Percentiles rank a stretch among this genome's conserved stretches.
These are phyloP conservation scores for Sminthopsis crassicaudata DNA, from an alignment of 2,113 vertebrate genomes.

Conservation along the genomic window DNA sequence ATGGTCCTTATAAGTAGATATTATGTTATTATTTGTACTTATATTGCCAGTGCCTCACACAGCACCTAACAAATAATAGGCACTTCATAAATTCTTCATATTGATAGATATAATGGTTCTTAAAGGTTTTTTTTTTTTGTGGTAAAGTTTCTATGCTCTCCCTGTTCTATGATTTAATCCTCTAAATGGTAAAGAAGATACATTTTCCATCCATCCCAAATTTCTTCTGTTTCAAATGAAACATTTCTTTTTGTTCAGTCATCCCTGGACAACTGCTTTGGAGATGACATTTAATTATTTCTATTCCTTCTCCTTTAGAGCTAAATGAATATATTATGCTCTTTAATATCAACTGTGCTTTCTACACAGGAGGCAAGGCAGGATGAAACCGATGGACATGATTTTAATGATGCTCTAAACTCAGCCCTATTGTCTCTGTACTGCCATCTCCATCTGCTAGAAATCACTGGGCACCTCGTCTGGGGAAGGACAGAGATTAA, in stretches of 20 bases:
- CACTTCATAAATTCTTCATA: background rate
- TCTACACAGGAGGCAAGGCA: background rate
- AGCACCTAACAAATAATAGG: background rate
- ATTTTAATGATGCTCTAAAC: slow-evolving; percentile 31
- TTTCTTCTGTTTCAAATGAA: background rate
- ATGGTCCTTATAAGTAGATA: background rate
- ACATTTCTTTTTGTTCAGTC: background rate
- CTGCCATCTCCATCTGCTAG: slow-evolving; percentile 52
- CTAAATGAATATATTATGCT: background rate
- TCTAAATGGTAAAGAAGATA: background rate
- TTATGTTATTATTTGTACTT: background rate
- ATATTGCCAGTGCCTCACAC: background rate
- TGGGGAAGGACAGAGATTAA: slow-evolving; percentile 15
- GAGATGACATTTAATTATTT: background rate
- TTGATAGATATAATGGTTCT: background rate
- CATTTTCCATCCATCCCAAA: background rate
- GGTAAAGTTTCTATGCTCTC: background rate
- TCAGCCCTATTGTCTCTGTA: slow-evolving; percentile 4
- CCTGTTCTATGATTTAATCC: background rate
- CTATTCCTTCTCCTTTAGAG: background rate
- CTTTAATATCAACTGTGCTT: background rate
- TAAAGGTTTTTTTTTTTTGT: background rate
- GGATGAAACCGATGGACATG: slow-evolving; percentile 8
- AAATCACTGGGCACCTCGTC: slow-evolving; percentile 8
- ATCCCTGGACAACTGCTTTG: background rate